Percentiles rank a stretch among this genome's conserved stretches.
Evolutionary conservation across 2,113 vertebrate species (phyloP).

Genomic region (Uropsilus gracilis): DNA sequence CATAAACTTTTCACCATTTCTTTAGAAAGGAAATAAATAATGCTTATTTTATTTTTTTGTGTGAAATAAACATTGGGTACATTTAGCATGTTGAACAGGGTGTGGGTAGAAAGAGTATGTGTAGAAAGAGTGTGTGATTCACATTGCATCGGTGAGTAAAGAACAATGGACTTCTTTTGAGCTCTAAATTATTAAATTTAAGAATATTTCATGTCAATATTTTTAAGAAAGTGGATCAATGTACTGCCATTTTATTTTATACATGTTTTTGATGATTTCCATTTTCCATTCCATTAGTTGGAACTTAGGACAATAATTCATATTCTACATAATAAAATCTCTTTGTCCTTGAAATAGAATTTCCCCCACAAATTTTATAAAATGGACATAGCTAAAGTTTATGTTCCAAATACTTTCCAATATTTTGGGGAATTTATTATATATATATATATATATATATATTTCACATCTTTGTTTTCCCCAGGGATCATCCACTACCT

Average conservation of each 20-base stretch:
- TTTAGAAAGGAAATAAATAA: neutral
- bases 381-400: neutral
- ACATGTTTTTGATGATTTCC: neutral
- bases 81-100: neutral
- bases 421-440: neutral
- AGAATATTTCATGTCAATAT: neutral
- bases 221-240: neutral
- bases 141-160: neutral
- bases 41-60: neutral
- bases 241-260: neutral
- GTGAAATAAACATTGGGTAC: neutral
- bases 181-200: neutral
- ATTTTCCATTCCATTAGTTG: conserved; percentile 11
- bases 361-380: neutral
- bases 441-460: no score
- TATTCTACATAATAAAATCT: neutral
- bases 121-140: neutral
- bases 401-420: neutral
- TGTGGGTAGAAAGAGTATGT: neutral
- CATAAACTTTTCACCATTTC: neutral
- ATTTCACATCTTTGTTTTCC: no score
- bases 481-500: no score
- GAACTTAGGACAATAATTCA: neutral
- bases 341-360: neutral
- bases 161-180: neutral